These are phyloP conservation scores for Strigops habroptila DNA, from an alignment of 2,113 vertebrate species.

Conservation along the genomic window DNA sequence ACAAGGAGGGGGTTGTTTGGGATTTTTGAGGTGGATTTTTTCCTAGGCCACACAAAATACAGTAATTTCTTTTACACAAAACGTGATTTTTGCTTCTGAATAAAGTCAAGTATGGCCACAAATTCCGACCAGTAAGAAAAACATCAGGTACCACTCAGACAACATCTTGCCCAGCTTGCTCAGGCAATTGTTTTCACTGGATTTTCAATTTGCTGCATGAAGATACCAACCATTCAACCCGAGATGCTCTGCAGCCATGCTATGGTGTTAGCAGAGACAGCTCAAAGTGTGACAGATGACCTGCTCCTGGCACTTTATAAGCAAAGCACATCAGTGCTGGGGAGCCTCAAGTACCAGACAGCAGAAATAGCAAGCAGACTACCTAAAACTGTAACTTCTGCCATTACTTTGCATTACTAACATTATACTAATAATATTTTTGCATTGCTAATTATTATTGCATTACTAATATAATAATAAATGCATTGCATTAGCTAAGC, in stretches of 20 bases:
- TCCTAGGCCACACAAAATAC: neutral
- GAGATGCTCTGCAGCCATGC: rapidly evolving
- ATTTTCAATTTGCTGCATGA: neutral
- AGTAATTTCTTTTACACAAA: neutral
- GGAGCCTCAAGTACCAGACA: neutral
- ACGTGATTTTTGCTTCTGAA: neutral
- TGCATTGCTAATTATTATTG: neutral
- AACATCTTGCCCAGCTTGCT: neutral
- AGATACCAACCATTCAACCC: rapidly evolving
- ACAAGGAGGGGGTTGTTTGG: neutral
- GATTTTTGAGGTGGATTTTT: neutral
- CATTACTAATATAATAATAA: neutral
- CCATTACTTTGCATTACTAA: neutral
- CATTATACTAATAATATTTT: neutral
- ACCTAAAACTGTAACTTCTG: neutral
- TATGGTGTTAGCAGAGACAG: neutral
- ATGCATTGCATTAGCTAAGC: neutral
- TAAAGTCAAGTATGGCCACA: neutral
- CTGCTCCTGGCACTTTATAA: neutral
- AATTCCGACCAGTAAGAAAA: neutral
- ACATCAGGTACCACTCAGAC: neutral
- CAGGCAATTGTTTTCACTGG: neutral
- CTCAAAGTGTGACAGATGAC: neutral
- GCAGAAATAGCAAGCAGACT: neutral
- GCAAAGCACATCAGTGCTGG: neutral